Evolutionary conservation across 2,113 vertebrate genomes (phyloP).

Genomic region (Carollia perspicillata): DNA sequence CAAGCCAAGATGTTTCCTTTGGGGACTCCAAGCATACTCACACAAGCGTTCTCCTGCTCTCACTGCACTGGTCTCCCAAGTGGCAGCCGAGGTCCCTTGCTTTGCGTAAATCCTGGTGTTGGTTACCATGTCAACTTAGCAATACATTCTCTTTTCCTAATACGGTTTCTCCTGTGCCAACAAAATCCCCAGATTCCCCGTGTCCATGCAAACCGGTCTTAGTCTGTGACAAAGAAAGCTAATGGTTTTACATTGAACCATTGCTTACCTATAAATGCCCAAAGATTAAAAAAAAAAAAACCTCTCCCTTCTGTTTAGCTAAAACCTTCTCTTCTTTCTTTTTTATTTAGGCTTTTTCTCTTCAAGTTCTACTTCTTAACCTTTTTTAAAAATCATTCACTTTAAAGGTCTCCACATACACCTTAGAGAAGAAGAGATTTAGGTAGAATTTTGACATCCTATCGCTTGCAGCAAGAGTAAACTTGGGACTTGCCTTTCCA

Average conservation of each 20-base stretch:
- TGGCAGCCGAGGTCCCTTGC: not conserved
- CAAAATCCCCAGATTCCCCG: not conserved
- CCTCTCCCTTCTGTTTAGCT: not conserved
- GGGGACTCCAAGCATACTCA: not conserved
- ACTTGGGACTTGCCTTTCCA: not conserved
- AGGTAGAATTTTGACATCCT: not conserved
- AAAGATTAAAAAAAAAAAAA: not conserved
- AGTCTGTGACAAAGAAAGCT: not conserved
- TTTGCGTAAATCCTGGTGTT: not conserved
- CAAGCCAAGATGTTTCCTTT: not conserved
- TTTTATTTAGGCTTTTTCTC: not conserved
- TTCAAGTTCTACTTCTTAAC: not conserved
- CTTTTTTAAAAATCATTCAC: not conserved
- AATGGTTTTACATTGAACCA: not conserved
- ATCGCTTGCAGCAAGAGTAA: not conserved
- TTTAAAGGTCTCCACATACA: not conserved
- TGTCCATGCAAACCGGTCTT: not conserved
- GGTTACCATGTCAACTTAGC: not conserved
- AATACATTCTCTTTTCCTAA: not conserved
- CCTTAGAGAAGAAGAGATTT: not conserved
- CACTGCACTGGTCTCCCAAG: not conserved
- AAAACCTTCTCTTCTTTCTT: not conserved
- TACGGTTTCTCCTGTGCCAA: not conserved
- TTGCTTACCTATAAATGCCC: not conserved
- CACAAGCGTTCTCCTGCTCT: not conserved